Conservation (phyloP, 30 jellyfish, hydroid and myxozoan genomes). For the Rhopilema esculentum region DNA sequence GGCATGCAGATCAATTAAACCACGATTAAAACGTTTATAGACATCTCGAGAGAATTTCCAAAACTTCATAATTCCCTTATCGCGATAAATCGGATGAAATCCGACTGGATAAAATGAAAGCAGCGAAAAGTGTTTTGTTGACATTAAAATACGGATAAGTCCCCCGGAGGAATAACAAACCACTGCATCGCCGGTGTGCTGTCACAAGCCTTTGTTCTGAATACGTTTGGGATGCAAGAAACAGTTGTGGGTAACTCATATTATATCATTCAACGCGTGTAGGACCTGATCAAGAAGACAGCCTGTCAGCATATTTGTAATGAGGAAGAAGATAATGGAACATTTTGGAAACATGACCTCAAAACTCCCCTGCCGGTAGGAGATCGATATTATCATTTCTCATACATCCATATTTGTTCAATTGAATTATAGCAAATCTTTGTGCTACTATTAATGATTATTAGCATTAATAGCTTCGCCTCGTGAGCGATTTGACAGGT, state of each 20-base stretch:
- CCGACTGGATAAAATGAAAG: background rate
- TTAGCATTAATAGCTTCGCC: no score
- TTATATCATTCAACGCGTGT: no score
- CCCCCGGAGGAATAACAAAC: conserved; percentile 24
- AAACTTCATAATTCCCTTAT: background rate
- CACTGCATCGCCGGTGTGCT: background rate
- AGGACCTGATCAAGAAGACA: background rate
- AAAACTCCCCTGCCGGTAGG: conserved; percentile 45
- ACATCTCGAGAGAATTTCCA: background rate
- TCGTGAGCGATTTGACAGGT: no score
- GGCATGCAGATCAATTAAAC: background rate
- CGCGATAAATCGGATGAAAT: background rate
- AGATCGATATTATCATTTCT: background rate
- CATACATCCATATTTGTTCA: background rate
- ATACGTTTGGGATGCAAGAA: background rate
- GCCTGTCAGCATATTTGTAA: background rate
- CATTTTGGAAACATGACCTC: conserved; percentile 24
- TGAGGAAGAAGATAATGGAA: conserved; percentile 55
- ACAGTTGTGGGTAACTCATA: background rate
- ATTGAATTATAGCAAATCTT: background rate
- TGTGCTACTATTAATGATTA: no score
- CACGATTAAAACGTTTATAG: background rate
- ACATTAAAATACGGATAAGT: conserved; percentile 2
- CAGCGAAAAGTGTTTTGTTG: conserved; percentile 8
- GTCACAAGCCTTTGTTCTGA: background rate